These are phyloP conservation scores for Odocoileus virginianus DNA, from an alignment of 2,113 vertebrate species.

Conservation along the genomic window DNA sequence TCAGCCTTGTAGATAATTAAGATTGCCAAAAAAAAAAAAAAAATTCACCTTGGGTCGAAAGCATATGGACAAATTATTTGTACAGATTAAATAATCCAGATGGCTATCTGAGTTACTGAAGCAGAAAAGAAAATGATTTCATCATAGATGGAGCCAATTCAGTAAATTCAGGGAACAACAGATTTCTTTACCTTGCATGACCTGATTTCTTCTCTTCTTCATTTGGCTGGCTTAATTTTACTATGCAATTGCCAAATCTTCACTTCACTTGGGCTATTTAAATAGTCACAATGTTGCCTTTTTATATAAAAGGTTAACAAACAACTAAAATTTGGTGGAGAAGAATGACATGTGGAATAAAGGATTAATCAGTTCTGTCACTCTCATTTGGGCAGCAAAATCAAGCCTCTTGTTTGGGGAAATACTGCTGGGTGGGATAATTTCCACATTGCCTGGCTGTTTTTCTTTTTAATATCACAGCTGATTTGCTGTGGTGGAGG, in stretches of 20 bases:
- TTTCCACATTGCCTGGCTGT: slow-evolving; percentile 24
- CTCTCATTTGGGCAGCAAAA: slow-evolving; percentile 45
- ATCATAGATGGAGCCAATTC: neutral
- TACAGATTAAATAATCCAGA: slow-evolving; percentile 15
- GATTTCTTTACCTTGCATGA: slow-evolving; percentile 42
- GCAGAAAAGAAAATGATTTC: neutral
- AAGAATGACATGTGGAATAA: slow-evolving; percentile 33
- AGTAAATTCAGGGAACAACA: neutral
- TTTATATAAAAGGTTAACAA: slow-evolving; percentile 30
- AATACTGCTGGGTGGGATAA: slow-evolving; percentile 26
- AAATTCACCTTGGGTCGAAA: neutral
- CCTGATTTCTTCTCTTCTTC: slow-evolving; percentile 23
- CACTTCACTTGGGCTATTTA: neutral
- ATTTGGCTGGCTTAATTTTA: slow-evolving; percentile 27
- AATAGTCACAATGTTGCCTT: slow-evolving; percentile 36
- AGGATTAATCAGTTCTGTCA: slow-evolving; percentile 43
- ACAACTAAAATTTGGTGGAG: neutral
- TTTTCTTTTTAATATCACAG: slow-evolving; percentile 58
- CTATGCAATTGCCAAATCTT: neutral
- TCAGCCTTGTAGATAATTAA: slow-evolving; percentile 8
- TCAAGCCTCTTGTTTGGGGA: slow-evolving; percentile 60
- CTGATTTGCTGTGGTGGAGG: slow-evolving; percentile 47
- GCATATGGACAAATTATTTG: neutral
- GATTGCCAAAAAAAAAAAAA: neutral
- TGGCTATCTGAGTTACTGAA: neutral